A percentile compares a stretch with the other conserved stretches of the same genome.
phyloP scores from a whole-genome alignment of 2,797 vertebrate genomes.

The Propithecus deckenii region DNA sequence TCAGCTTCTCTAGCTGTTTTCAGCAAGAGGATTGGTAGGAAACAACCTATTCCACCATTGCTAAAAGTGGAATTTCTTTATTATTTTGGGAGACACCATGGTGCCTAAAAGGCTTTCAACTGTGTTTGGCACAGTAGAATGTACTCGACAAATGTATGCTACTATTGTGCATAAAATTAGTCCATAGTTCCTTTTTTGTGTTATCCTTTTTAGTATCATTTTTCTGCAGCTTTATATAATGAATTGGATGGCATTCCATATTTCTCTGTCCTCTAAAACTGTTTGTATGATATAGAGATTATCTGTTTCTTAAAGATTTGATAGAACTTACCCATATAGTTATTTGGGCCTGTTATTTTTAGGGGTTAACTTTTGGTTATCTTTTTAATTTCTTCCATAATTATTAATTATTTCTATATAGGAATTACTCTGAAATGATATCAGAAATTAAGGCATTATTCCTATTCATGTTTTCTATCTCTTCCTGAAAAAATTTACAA shows the following conservation, averaged over 20 bases:
- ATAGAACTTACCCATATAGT: not conserved
- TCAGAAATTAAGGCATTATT: slow-evolving; percentile 24
- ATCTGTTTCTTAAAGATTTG: not conserved
- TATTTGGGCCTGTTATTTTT: not conserved
- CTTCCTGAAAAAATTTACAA: not conserved
- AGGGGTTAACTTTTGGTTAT: not conserved
- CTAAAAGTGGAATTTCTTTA: not conserved
- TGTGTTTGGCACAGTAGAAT: not conserved
- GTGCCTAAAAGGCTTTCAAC: not conserved
- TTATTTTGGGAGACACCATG: not conserved
- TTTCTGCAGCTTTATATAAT: slow-evolving; percentile 12
- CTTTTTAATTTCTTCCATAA: slow-evolving; percentile 9
- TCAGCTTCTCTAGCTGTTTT: not conserved
- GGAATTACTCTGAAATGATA: not conserved
- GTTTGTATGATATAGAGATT: not conserved
- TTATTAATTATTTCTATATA: slow-evolving; percentile 2
- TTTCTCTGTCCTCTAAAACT: not conserved
- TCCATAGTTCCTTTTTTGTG: not conserved
- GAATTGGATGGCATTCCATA: not conserved
- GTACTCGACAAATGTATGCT: not conserved
- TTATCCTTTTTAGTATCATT: slow-evolving; percentile 4
- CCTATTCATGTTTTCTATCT: not conserved
- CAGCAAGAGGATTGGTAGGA: not conserved
- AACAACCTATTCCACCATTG: not conserved
- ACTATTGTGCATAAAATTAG: not conserved